Conservation (phyloP, 2,797 vertebrate species). For the Loris lydekkerianus region DNA sequence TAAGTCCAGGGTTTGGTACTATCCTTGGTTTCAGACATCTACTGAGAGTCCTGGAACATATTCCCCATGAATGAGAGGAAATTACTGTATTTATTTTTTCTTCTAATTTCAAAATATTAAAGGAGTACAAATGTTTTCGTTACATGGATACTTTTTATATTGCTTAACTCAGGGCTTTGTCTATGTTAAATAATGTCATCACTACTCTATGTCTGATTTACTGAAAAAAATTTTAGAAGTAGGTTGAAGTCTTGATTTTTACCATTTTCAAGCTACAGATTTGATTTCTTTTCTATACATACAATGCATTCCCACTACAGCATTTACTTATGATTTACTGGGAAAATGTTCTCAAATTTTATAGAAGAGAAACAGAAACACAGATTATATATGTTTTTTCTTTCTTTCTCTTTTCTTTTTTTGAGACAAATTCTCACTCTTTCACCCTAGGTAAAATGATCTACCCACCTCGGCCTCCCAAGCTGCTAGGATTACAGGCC, state of each 20-base stretch:
- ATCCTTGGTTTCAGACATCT: neutral
- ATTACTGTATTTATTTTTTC: neutral
- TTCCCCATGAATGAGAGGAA: neutral
- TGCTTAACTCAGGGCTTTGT: neutral
- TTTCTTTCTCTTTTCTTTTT: too few species aligned
- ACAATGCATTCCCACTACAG: neutral
- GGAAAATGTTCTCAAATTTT: neutral
- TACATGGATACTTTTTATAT: too few species aligned
- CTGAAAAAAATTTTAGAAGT: neutral
- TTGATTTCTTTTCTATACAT: neutral
- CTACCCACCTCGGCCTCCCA: too few species aligned
- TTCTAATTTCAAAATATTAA: neutral
- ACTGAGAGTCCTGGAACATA: neutral
- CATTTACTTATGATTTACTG: neutral
- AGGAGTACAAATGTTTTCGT: neutral
- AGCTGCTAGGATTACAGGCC: too few species aligned
- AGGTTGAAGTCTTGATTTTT: constrained; percentile 4
- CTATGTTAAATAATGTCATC: constrained; percentile 46
- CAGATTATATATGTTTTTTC: neutral
- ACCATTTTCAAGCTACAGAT: neutral
- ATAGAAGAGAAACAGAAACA: neutral
- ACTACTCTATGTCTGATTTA: neutral
- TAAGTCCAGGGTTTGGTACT: neutral
- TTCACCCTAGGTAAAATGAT: too few species aligned
- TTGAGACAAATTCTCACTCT: too few species aligned